Percentiles rank a stretch among this genome's conserved stretches.
phyloP scores from a whole-genome alignment of 2,113 vertebrate genomes.

The Sylvicapra grimmia region DNA sequence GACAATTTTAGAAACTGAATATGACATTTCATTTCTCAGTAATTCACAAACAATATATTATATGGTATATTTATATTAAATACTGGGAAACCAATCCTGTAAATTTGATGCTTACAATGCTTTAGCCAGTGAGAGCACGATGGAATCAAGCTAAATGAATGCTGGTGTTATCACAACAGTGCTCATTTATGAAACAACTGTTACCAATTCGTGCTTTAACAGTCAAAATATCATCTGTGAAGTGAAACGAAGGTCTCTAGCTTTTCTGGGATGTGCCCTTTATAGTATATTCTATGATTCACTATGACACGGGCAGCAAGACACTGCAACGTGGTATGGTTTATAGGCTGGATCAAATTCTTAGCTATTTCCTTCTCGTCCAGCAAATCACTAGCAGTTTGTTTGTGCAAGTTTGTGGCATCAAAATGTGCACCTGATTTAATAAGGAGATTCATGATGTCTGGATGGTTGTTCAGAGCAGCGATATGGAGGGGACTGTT shows the following conservation, averaged over 20 bases:
- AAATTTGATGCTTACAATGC: slow-evolving; percentile 71
- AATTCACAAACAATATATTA: slow-evolving; percentile 82
- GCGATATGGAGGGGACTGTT: slow-evolving; percentile 96
- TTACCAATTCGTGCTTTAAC: slow-evolving; percentile 71
- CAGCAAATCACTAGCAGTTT: slow-evolving; percentile 95
- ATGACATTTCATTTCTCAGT: slow-evolving; percentile 77
- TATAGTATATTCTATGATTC: slow-evolving; percentile 88
- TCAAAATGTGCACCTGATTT: slow-evolving; percentile 96
- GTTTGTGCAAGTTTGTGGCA: slow-evolving; percentile 92
- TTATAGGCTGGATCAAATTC: slow-evolving; percentile 97
- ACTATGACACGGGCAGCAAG: slow-evolving; percentile 94
- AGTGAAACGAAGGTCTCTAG: slow-evolving; percentile 96
- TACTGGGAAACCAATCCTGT: slow-evolving; percentile 77
- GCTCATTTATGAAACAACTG: slow-evolving; percentile 72
- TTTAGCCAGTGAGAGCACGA: slow-evolving; percentile 76
- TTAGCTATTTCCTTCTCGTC: slow-evolving; percentile 96
- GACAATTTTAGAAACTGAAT: slow-evolving; percentile 76
- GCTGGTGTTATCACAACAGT: slow-evolving; percentile 79
- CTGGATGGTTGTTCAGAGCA: slow-evolving; percentile 96
- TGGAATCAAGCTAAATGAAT: slow-evolving; percentile 75
- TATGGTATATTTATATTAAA: slow-evolving; percentile 82
- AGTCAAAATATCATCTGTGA: slow-evolving; percentile 89
- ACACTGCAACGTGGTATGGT: slow-evolving; percentile 98
- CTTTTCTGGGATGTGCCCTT: slow-evolving; percentile 94
- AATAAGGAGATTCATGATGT: slow-evolving; percentile 98